These are phyloP conservation scores for Bacillus rossius DNA, from an alignment of 1,140 invertebrate species.

Conservation along the genomic window DNA sequence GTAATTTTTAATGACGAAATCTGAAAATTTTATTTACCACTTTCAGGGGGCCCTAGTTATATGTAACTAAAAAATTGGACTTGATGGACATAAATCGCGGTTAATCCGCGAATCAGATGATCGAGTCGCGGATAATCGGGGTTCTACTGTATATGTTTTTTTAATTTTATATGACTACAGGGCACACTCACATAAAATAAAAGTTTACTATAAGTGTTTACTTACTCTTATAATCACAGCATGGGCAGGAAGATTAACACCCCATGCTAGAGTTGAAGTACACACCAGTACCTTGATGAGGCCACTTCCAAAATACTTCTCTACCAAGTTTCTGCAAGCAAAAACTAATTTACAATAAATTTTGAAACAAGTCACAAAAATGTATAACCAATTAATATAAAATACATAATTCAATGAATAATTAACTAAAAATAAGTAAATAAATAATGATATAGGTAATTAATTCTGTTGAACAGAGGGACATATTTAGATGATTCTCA, in stretches of 20 bases:
- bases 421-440: too few relatives aligned
- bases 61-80: too few relatives aligned
- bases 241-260: slow-evolving; percentile 97
- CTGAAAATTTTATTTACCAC: slow-evolving; percentile 2
- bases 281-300: slow-evolving; percentile 91
- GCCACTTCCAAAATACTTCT: slow-evolving; percentile 85
- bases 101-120: too few relatives aligned
- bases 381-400: slow-evolving; percentile 1
- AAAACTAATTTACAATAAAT: slow-evolving; percentile 9
- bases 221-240: slow-evolving; percentile 91
- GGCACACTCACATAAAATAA: background rate
- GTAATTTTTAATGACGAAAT: too few relatives aligned
- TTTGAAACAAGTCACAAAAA: slow-evolving; percentile 3
- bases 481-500: too few relatives aligned
- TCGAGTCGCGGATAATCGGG: too few relatives aligned
- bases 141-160: too few relatives aligned
- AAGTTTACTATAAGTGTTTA: slow-evolving; percentile 5
- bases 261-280: slow-evolving; percentile 98
- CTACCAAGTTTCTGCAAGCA: slow-evolving; percentile 64
- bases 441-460: too few relatives aligned
- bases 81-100: too few relatives aligned
- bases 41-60: too few relatives aligned
- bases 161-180: background rate
- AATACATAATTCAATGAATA: too few relatives aligned
- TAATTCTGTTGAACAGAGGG: too few relatives aligned